A percentile compares a stretch with the other conserved stretches of the same genome.
phyloP scores from a whole-genome alignment of 2,888 invertebrate genomes.

The Nebria brevicollis region DNA sequence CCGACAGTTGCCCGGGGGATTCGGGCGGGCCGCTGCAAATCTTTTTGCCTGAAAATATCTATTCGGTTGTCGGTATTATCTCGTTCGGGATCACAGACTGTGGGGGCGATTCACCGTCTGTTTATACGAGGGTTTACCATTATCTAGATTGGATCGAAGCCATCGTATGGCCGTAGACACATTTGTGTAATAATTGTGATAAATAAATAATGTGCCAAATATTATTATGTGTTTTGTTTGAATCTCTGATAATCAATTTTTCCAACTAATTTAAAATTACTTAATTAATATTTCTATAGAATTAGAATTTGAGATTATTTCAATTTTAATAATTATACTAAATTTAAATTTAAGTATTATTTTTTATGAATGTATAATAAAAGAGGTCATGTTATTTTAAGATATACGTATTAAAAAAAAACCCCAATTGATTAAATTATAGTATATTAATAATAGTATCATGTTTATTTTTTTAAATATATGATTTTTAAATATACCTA shows the following conservation, averaged over 20 bases:
- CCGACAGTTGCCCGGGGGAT: conserved; percentile 41
- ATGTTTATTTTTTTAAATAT: neutral
- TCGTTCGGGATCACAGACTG: conserved; percentile 40
- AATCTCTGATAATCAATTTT: no score
- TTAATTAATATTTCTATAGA: no score
- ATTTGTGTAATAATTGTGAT: conserved; percentile 2
- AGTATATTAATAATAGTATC: neutral
- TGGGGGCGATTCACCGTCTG: conserved; percentile 33
- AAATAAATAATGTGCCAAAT: conserved; percentile 1
- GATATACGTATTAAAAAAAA: no score
- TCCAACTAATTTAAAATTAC: no score
- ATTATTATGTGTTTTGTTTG: neutral
- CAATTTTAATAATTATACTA: no score
- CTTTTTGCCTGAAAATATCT: conserved; percentile 11
- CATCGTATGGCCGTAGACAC: conserved; percentile 24
- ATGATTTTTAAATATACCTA: neutral
- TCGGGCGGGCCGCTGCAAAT: conserved; percentile 35
- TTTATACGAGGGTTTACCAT: conserved; percentile 38
- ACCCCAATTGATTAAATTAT: neutral
- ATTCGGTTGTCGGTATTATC: conserved; percentile 33
- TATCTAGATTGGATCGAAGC: conserved; percentile 39
- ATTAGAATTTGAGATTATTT: no score
- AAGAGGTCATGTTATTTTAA: no score
- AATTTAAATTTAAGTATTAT: no score
- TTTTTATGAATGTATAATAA: no score